phyloP scores from a whole-genome alignment of 2,888 invertebrate genomes.

The Rhamphomyia laevipes region DNA sequence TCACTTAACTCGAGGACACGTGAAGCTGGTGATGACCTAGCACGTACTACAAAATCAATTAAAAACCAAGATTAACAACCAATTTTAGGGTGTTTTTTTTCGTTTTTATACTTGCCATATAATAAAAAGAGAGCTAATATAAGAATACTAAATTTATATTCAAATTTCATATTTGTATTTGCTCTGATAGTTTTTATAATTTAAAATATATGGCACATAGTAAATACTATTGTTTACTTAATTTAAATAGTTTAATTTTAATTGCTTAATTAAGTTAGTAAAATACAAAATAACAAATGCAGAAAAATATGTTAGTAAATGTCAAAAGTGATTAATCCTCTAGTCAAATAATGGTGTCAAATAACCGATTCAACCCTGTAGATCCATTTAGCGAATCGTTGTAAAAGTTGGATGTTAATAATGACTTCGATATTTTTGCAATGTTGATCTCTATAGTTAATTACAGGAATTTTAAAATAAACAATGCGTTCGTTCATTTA shows the following conservation, averaged over 20 bases:
- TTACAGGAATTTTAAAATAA: too few relatives aligned
- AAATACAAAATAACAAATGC: background rate
- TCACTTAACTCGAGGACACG: slow-evolving; percentile 74
- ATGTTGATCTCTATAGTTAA: too few relatives aligned
- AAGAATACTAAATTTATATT: slow-evolving; percentile 6
- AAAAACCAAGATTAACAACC: background rate
- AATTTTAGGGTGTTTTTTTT: background rate
- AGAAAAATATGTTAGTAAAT: too few relatives aligned
- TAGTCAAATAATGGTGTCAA: too few relatives aligned
- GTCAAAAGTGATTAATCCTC: too few relatives aligned
- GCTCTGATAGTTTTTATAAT: slow-evolving; percentile 1
- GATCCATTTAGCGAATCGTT: too few relatives aligned
- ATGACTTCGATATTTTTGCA: too few relatives aligned
- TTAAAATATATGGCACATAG: slow-evolving; percentile 10
- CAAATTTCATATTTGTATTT: slow-evolving; percentile 8
- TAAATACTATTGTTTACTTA: background rate
- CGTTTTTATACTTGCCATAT: slow-evolving; percentile 5
- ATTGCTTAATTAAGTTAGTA: slow-evolving; percentile 14
- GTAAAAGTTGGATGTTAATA: too few relatives aligned
- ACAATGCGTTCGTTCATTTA: too few relatives aligned
- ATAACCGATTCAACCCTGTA: too few relatives aligned
- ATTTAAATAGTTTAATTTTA: background rate
- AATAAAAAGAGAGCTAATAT: slow-evolving; percentile 10
- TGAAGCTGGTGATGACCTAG: slow-evolving; percentile 34
- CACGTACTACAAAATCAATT: slow-evolving; percentile 5